A percentile compares a stretch with the other conserved stretches of the same genome.
Conservation (phyloP, 2,888 invertebrate genomes). For the Ophion ventricosus region DNA sequence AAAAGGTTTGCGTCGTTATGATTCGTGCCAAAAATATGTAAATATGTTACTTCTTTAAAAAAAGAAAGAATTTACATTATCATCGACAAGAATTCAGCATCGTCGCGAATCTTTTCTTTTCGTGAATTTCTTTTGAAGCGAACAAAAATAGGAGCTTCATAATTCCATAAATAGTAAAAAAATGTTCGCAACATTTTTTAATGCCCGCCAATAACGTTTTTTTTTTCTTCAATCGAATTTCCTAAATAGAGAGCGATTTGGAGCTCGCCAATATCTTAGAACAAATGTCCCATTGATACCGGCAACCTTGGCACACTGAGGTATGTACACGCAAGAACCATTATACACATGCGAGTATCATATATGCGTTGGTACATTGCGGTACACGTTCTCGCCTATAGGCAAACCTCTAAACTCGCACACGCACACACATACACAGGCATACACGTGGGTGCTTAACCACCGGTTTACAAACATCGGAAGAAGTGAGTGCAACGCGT, state of each 20-base stretch:
- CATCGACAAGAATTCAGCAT: too few species aligned
- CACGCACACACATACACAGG: background rate
- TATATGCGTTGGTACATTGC: conserved; percentile 30
- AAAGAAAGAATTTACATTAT: too few species aligned
- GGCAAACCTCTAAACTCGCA: conserved; percentile 52
- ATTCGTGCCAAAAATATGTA: too few species aligned
- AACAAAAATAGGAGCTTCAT: too few species aligned
- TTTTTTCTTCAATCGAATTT: conserved; percentile 21
- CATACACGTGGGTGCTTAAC: conserved; percentile 46
- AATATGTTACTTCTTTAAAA: too few species aligned
- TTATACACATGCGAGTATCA: conserved; percentile 65
- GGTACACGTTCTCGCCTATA: conserved; percentile 51
- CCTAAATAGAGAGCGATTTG: conserved; percentile 6
- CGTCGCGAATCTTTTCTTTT: too few species aligned
- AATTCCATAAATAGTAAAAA: background rate
- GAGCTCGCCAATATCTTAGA: conserved; percentile 25
- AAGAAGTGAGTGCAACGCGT: conserved; percentile 20
- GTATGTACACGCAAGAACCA: conserved; percentile 59
- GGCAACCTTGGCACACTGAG: conserved; percentile 75
- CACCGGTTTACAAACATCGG: conserved; percentile 55
- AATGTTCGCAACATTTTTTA: background rate
- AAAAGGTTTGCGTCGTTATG: too few species aligned
- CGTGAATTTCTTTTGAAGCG: too few species aligned
- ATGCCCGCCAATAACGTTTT: background rate
- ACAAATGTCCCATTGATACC: conserved; percentile 67